Base-by-base conservation (phyloP, 35 echinoderm and acorn worm genomes). In the Stichopus chloronotus region DNA sequence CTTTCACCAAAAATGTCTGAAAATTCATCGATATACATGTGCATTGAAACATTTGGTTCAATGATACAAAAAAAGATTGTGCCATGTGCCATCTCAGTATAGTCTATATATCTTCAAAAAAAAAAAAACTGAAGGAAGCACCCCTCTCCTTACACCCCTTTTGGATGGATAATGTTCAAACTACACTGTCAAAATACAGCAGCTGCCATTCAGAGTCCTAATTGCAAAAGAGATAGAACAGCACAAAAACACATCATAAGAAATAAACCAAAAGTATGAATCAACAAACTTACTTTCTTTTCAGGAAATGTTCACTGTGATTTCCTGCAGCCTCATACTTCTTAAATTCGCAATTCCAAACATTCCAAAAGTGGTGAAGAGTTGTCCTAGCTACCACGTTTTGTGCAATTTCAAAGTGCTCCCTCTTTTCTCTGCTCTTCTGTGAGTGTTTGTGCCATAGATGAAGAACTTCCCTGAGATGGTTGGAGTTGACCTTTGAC, bases 401-500 rank as follows among this genome's bases (percentile, higher is more conserved):
- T 85, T 85, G 82, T 85, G 57, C 57, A 17, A 20, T 55, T 17
- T 58, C 82, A 14, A 56, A 22, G 55, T 55, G 55, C 11, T 58
- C 55, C 24, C 82, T 85, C 6, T 85, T 56, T 55, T 59, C 17
- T 23, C 82, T 85, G 13, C 5, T 7, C 14, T 7, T 85, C 58
- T 58, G 16, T 85, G 82, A 30, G n/a, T 85, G 58, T 21, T 85
- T 16, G 55, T 85, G 55, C 82, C 82, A 85, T 4, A 23, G 7
- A 22, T 21, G 17, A n/a, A 85, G 56, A 20, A 85, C 58, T 17
- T 85, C 55, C 57, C 82, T 85, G 13, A 85, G 82, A 85, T 85
- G 82, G 24, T 58, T 85, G 5, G 17, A 5, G 55, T 58, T 85
- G 82, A 85, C 55, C 82, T 58, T 58, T 58, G 82, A 85, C 82